phyloP scores from a whole-genome alignment of 1,140 invertebrate genomes.

The Bombus breviceps region DNA sequence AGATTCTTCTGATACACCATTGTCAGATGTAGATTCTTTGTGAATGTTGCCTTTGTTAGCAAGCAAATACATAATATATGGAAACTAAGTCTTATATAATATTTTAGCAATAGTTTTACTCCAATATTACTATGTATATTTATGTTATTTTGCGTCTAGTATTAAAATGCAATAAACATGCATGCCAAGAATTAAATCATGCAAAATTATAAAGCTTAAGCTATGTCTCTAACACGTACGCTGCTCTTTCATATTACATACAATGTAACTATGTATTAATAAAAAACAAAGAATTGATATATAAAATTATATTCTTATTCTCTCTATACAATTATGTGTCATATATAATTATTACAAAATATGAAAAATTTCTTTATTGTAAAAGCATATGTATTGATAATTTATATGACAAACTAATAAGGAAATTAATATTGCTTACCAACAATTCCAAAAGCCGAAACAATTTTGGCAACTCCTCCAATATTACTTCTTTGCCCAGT shows the following conservation, averaged over 20 bases:
- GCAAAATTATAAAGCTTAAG: conserved; percentile 43
- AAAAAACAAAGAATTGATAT: conserved; percentile 6
- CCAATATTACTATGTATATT: conserved; percentile 35
- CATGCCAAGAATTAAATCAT: conserved; percentile 38
- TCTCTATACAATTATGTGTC: neutral
- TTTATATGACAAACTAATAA: conserved; percentile 6
- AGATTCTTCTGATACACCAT: conserved; percentile 60
- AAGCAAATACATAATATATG: conserved; percentile 65
- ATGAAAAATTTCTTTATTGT: conserved; percentile 25
- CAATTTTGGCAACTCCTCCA: conserved; percentile 87
- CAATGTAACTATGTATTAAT: conserved; percentile 7
- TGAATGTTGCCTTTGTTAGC: conserved; percentile 72
- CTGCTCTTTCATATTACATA: neutral
- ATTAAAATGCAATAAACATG: conserved; percentile 40
- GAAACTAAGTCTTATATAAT: conserved; percentile 60
- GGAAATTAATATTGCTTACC: conserved; percentile 83
- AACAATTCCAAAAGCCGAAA: conserved; percentile 96
- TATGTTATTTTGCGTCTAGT: conserved; percentile 22
- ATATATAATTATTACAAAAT: neutral
- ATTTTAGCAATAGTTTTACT: conserved; percentile 42
- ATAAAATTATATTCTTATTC: neutral
- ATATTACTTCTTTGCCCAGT: conserved; percentile 76
- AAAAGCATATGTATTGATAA: conserved; percentile 44
- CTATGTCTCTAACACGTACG: neutral
- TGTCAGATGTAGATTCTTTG: conserved; percentile 63